Percentiles rank a stretch among this genome's conserved stretches.
These are phyloP conservation scores for Drosophila lini DNA, from an alignment of 1,140 invertebrate species.

Conservation along the genomic window DNA sequence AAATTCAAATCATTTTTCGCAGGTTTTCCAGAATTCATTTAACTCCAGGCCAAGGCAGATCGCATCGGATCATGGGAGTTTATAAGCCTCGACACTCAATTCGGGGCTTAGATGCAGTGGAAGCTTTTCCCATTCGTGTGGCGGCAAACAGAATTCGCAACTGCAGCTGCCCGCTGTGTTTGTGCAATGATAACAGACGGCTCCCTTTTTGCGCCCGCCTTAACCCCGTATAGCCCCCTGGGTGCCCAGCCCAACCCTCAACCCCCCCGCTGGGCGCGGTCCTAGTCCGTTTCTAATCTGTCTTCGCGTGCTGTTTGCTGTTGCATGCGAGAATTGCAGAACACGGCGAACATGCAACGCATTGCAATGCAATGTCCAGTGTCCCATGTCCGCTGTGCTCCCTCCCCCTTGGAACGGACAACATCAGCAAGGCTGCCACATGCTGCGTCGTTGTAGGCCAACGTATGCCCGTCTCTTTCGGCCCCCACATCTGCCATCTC, in stretches of 20 bases:
- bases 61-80: constrained; percentile 6
- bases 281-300: constrained; percentile 73
- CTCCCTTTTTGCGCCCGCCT: constrained; percentile 1
- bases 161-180: constrained; percentile 60
- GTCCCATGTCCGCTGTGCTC: constrained; percentile 16
- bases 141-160: constrained; percentile 27
- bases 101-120: constrained; percentile 43
- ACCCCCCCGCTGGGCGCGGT: constrained; percentile 33
- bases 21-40: constrained; percentile 7
- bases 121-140: constrained; percentile 22
- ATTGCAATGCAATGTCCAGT: constrained; percentile 58
- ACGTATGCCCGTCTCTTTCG: constrained; percentile 40
- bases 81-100: constrained; percentile 48
- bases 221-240: background rate
- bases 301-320: constrained; percentile 78
- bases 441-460: constrained; percentile 57
- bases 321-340: constrained; percentile 75
- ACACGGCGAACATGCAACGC: constrained; percentile 74
- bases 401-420: constrained; percentile 34
- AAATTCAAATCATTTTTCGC: background rate
- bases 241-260: background rate
- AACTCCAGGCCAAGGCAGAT: background rate
- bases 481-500: constrained; percentile 17
- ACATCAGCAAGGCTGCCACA: constrained; percentile 73
- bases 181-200: constrained; percentile 66